phyloP scores from a whole-genome alignment of 2,888 invertebrate species.

The Cremastobaeus sp. region DNA sequence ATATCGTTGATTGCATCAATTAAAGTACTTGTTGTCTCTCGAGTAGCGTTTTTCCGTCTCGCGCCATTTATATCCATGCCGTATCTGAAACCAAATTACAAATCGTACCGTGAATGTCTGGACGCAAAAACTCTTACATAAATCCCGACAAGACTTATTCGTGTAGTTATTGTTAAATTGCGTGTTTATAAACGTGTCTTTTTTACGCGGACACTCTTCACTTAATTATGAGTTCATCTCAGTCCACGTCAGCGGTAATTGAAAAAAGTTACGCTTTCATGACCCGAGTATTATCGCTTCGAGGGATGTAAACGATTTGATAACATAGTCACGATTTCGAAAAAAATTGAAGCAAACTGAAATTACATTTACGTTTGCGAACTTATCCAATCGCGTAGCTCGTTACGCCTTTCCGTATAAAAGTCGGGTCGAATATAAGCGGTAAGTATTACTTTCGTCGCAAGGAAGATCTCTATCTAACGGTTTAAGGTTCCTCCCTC shows the following conservation, averaged over 20 bases:
- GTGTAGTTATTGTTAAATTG: constrained; percentile 3
- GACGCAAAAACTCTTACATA: neutral
- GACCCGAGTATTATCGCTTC: constrained; percentile 45
- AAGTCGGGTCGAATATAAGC: constrained; percentile 74
- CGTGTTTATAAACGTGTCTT: too few relatives aligned
- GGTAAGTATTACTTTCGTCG: constrained; percentile 76
- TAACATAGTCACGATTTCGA: constrained; percentile 53
- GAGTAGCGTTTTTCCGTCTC: constrained; percentile 97
- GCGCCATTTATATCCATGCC: constrained; percentile 97
- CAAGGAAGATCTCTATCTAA: constrained; percentile 78
- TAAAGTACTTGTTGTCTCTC: constrained; percentile 98
- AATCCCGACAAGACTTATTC: neutral
- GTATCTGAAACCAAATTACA: constrained; percentile 83
- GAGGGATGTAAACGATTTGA: constrained; percentile 62
- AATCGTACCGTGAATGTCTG: constrained; percentile 20
- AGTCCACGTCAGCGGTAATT: neutral
- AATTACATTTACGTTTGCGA: constrained; percentile 70
- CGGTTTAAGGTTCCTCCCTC: constrained; percentile 75
- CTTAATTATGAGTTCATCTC: constrained; percentile 5
- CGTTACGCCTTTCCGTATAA: constrained; percentile 75
- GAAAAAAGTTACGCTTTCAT: constrained; percentile 16
- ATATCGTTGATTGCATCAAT: too few relatives aligned
- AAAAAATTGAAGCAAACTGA: constrained; percentile 52
- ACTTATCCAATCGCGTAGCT: constrained; percentile 77
- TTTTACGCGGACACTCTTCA: neutral